Percentiles rank a stretch among this genome's conserved stretches.
Conservation (phyloP, 2,888 invertebrate species). For the Globia sparganii region DNA sequence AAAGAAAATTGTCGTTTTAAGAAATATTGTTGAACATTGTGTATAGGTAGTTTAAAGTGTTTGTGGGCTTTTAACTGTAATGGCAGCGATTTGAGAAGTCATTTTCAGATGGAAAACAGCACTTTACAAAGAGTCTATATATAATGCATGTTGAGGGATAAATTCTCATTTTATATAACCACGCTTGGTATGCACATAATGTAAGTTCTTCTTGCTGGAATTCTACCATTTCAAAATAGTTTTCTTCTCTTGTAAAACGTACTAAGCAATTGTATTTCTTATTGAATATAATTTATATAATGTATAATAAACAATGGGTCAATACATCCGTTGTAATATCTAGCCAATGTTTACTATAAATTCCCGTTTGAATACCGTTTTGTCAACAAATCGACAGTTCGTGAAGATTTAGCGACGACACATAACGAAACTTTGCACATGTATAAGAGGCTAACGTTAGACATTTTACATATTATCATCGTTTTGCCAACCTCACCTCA, state of each 20-base stretch:
- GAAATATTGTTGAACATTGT: constrained; percentile 42
- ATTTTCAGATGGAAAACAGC: constrained; percentile 10
- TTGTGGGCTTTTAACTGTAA: constrained; percentile 40
- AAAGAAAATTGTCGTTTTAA: constrained; percentile 49
- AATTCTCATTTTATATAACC: neutral
- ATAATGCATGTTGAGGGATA: neutral
- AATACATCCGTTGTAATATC: constrained; percentile 13
- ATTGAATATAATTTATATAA: constrained; percentile 15
- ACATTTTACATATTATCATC: constrained; percentile 19
- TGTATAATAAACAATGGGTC: constrained; percentile 6
- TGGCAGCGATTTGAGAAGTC: constrained; percentile 22
- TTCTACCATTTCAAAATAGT: constrained; percentile 7
- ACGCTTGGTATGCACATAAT: neutral
- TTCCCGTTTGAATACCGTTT: constrained; percentile 12
- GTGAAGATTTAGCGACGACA: constrained; percentile 16
- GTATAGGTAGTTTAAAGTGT: constrained; percentile 20
- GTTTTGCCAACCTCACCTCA: constrained; percentile 19
- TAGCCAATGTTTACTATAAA: constrained; percentile 14
- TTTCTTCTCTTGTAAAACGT: neutral
- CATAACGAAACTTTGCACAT: constrained; percentile 27
- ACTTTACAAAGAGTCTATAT: neutral
- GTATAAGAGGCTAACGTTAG: neutral
- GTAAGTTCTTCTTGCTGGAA: neutral
- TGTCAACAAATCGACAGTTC: constrained; percentile 4
- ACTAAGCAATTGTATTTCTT: constrained; percentile 7